Conservation (phyloP, 30 jellyfish, hydroid and myxozoan species). For the Sanderia malayensis region DNA sequence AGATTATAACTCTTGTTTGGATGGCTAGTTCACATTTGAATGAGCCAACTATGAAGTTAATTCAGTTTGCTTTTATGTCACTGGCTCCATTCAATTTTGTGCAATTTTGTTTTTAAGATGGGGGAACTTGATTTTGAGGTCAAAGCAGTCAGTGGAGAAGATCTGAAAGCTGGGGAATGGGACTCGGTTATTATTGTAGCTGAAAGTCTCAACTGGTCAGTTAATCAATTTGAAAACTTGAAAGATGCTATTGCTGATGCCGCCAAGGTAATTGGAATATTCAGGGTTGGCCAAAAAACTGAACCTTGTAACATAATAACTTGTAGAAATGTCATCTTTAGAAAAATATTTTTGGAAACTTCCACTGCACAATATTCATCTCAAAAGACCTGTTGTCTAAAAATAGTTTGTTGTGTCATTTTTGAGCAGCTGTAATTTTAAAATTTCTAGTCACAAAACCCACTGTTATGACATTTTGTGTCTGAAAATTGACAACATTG, state of each 20-base stretch:
- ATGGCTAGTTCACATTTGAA: too few relatives aligned
- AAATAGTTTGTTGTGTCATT: background rate
- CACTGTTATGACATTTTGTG: too few relatives aligned
- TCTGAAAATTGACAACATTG: too few relatives aligned
- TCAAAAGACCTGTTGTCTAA: background rate
- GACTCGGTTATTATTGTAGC: slow-evolving; percentile 45
- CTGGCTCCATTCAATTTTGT: too few relatives aligned
- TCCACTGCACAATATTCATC: too few relatives aligned
- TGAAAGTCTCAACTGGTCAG: slow-evolving; percentile 49
- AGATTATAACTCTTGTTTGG: too few relatives aligned
- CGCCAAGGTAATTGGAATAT: slow-evolving; percentile 34
- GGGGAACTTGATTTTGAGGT: slow-evolving; percentile 56
- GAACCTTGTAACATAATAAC: background rate
- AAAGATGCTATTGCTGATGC: slow-evolving; percentile 42
- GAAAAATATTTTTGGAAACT: too few relatives aligned
- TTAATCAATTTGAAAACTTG: slow-evolving; percentile 14
- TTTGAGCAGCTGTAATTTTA: too few relatives aligned
- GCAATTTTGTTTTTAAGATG: slow-evolving; percentile 21
- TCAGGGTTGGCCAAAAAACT: too few relatives aligned
- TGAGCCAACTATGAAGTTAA: too few relatives aligned
- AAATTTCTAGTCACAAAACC: too few relatives aligned
- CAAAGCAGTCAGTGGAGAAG: slow-evolving; percentile 1
- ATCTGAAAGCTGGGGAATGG: slow-evolving; percentile 23
- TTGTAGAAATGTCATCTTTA: background rate
- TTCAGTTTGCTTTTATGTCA: too few relatives aligned